Percentiles rank a stretch among this genome's conserved stretches.
Conservation (phyloP, 2,888 invertebrate species). For the Cheilosia impressa region DNA sequence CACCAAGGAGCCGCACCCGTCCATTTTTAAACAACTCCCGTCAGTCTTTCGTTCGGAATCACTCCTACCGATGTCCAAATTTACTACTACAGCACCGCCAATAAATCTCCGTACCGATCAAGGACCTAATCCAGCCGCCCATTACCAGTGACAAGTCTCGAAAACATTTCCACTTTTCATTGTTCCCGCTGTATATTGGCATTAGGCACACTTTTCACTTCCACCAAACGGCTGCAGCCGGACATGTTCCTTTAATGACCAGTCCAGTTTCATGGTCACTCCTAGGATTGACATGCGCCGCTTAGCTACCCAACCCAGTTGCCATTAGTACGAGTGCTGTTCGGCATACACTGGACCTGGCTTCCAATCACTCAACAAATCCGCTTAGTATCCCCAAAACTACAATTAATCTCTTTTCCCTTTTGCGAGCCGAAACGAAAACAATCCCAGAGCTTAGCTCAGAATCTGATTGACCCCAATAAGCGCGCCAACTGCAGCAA, state of each 20-base stretch:
- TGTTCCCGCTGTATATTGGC: constrained; percentile 1
- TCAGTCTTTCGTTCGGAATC: neutral
- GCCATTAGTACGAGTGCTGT: constrained; percentile 53
- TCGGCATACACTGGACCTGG: constrained; percentile 30
- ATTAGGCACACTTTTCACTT: constrained; percentile 9
- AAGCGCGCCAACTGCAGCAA: constrained; percentile 29
- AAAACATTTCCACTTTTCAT: constrained; percentile 29
- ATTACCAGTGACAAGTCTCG: constrained; percentile 44
- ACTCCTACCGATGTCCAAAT: neutral
- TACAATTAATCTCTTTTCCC: constrained; percentile 64
- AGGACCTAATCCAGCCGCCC: constrained; percentile 25
- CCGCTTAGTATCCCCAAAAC: constrained; percentile 67
- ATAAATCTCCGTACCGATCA: constrained; percentile 43
- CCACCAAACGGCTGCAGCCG: constrained; percentile 15
- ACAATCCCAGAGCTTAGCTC: constrained; percentile 29
- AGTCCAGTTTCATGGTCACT: constrained; percentile 58
- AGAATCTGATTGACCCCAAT: constrained; percentile 70
- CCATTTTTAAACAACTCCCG: neutral
- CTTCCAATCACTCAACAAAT: constrained; percentile 71
- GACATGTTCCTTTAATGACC: constrained; percentile 66
- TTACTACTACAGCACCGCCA: neutral
- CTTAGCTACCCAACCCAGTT: constrained; percentile 43
- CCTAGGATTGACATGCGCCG: constrained; percentile 45
- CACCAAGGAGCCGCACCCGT: neutral
- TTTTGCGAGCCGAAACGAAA: constrained; percentile 48